Evolutionary conservation across 2,113 vertebrate genomes (phyloP).

Genomic region (Stomatorhinus ivindoensis): DNA sequence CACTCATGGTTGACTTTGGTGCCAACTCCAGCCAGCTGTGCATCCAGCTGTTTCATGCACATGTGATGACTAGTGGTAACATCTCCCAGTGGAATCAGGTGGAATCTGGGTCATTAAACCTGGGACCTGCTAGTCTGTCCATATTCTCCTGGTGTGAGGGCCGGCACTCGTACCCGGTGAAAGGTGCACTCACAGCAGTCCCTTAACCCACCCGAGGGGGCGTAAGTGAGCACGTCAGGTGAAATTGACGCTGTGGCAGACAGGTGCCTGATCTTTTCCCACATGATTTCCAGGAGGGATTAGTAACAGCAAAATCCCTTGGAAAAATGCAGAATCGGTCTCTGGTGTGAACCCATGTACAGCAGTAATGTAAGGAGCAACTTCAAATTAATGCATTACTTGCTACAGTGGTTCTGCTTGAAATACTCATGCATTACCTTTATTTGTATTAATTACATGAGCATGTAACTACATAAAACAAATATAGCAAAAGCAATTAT

Average conservation of each 20-base stretch:
- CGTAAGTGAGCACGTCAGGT: neutral
- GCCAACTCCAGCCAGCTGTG: constrained; percentile 5
- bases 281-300: neutral
- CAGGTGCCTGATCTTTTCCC: neutral
- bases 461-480: neutral
- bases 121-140: neutral
- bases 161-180: neutral
- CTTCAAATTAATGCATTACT: neutral
- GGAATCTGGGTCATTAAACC: constrained; percentile 25
- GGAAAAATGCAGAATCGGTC: neutral
- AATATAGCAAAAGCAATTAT: neutral
- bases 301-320: neutral
- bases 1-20: neutral
- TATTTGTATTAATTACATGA: neutral
- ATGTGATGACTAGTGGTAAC: constrained; percentile 16
- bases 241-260: neutral
- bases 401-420: neutral
- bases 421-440: neutral
- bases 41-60: constrained; percentile 19
- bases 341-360: neutral
- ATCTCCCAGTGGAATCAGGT: constrained; percentile 11
- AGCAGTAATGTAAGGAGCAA: neutral
- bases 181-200: neutral
- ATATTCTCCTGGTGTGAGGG: neutral
- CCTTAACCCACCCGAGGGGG: neutral